Percentiles rank a stretch among this genome's conserved stretches.
Evolutionary conservation across 1,140 invertebrate genomes (phyloP).

Genomic region (Cepaea nemoralis): DNA sequence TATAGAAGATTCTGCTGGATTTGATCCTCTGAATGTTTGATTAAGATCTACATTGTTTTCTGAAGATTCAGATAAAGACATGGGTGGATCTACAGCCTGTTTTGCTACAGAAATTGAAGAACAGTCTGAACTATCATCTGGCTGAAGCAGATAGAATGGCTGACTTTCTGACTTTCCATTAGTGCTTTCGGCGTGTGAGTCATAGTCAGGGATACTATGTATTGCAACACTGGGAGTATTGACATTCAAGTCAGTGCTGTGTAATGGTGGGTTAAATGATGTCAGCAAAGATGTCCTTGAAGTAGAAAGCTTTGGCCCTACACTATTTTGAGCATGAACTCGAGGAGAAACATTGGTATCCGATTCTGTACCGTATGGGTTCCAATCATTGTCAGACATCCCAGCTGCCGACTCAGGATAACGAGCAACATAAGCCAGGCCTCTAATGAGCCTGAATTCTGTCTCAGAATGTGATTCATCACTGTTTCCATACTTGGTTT

Average conservation of each 20-base stretch:
- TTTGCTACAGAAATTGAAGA: constrained; percentile 3
- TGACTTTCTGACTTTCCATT: constrained; percentile 13
- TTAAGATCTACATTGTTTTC: neutral
- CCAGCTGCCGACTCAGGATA: constrained; percentile 50
- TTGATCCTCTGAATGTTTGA: constrained; percentile 17
- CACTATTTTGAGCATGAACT: neutral
- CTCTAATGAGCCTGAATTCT: constrained; percentile 30
- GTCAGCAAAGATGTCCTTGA: neutral
- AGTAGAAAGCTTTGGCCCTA: neutral
- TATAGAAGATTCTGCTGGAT: neutral
- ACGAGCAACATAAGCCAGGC: constrained; percentile 30
- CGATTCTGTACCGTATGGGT: constrained; percentile 51
- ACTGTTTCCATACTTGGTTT: constrained; percentile 35
- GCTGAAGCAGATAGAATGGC: neutral
- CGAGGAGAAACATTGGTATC: constrained; percentile 49
- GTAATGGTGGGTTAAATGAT: constrained; percentile 40
- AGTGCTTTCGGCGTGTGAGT: constrained; percentile 15
- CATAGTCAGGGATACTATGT: neutral
- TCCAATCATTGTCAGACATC: constrained; percentile 53
- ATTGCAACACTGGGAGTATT: constrained; percentile 3
- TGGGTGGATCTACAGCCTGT: neutral
- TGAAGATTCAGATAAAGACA: neutral
- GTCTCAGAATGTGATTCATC: constrained; percentile 47
- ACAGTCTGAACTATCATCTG: neutral
- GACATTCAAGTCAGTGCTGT: constrained; percentile 37